Percentiles rank a stretch among this genome's conserved stretches.
phyloP scores from a whole-genome alignment of 2,113 vertebrate species.

The Tinamus guttatus region DNA sequence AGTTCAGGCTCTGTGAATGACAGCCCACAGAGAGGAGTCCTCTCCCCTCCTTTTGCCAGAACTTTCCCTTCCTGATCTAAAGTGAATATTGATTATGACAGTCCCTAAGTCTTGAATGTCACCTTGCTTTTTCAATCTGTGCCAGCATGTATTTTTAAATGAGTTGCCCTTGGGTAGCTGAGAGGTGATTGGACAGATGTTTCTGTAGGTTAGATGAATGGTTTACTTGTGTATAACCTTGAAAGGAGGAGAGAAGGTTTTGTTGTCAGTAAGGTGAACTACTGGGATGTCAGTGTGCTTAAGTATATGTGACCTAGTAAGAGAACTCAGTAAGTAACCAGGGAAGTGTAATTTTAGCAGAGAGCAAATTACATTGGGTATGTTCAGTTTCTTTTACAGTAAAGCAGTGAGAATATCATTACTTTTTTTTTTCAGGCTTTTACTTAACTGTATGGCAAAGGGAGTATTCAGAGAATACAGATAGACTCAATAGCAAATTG shows the following conservation, averaged over 20 bases:
- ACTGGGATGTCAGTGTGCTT: slow-evolving; percentile 25
- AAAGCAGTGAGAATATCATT: slow-evolving; percentile 35
- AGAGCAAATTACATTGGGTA: slow-evolving; percentile 47
- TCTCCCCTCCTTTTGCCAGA: not conserved
- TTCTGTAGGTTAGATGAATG: rapidly evolving
- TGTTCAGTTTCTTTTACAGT: slow-evolving; percentile 58
- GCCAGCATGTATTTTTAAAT: not conserved
- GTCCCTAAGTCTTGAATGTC: not conserved
- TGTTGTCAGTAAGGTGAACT: not conserved
- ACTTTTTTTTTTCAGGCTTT: slow-evolving; percentile 6
- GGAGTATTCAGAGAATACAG: not conserved
- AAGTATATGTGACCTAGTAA: slow-evolving; percentile 56
- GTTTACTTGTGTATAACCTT: not conserved
- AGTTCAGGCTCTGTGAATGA: not conserved
- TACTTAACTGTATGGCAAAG: slow-evolving; percentile 5
- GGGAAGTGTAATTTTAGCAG: slow-evolving; percentile 59
- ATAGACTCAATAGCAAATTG: not conserved
- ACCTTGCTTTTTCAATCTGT: not conserved
- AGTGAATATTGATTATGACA: not conserved
- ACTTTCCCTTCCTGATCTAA: not conserved
- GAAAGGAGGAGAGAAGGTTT: not conserved
- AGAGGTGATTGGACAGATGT: not conserved
- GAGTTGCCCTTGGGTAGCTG: not conserved
- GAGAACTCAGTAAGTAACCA: slow-evolving; percentile 44
- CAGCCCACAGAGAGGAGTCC: not conserved